phyloP scores from a whole-genome alignment of 2,113 vertebrate genomes.

The Ornithorhynchus anatinus region DNA sequence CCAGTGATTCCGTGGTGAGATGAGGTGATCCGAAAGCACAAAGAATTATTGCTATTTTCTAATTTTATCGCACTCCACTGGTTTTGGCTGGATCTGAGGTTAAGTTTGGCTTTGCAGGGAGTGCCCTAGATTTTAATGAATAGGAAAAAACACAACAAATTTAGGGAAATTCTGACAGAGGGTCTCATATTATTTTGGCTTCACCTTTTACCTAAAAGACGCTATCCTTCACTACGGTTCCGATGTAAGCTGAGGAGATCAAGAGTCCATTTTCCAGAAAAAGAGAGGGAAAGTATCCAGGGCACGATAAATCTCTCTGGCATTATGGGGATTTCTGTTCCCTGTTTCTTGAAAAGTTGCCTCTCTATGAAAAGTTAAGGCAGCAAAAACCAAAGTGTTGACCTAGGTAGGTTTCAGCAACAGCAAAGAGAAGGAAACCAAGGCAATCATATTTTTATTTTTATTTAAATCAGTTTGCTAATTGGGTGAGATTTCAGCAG shows the following conservation, averaged over 20 bases:
- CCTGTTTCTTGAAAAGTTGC: background rate
- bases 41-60: background rate
- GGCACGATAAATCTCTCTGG: background rate
- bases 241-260: constrained; percentile 5
- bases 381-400: constrained; percentile 29
- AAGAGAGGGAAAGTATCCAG: background rate
- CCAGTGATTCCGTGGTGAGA: too few relatives aligned
- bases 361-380: constrained; percentile 2
- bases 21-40: too few relatives aligned
- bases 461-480: constrained; percentile 46
- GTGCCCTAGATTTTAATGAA: too few relatives aligned
- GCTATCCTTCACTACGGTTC: background rate
- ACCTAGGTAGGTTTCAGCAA: constrained; percentile 43
- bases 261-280: background rate
- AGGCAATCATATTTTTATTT: constrained; percentile 43
- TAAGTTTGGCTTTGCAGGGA: too few relatives aligned
- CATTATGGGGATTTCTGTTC: background rate
- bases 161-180: background rate
- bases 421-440: constrained; percentile 27
- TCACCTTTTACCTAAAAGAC: background rate
- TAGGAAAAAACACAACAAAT: too few relatives aligned
- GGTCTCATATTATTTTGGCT: background rate
- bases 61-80: constrained; percentile 3
- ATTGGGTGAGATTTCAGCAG: constrained; percentile 35
- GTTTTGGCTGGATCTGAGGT: background rate